These are phyloP conservation scores for Chymomyza amoena DNA, from an alignment of 2,888 invertebrate genomes.

Conservation along the genomic window DNA sequence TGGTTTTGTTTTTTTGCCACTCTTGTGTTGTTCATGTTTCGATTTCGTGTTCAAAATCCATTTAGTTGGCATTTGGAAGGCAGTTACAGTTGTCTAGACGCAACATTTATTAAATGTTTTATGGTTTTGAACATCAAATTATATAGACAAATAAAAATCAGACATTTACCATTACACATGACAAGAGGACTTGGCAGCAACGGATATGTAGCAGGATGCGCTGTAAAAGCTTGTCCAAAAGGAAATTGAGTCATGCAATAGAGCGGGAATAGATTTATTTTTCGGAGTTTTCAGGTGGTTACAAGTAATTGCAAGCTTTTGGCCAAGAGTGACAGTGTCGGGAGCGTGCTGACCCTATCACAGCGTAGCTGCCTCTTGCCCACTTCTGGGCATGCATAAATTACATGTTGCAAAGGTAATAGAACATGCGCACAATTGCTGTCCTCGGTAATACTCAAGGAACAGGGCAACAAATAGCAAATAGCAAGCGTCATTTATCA, in stretches of 20 bases:
- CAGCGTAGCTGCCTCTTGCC: conserved; percentile 37
- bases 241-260: conserved; percentile 35
- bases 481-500: conserved; percentile 69
- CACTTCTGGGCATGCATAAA: conserved; percentile 55
- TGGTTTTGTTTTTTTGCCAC: conserved; percentile 13
- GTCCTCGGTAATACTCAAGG: conserved; percentile 43
- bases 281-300: background rate
- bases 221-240: conserved; percentile 11
- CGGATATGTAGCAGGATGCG: conserved; percentile 44
- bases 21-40: conserved; percentile 30
- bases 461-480: conserved; percentile 40
- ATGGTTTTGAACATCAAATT: conserved; percentile 66
- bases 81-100: conserved; percentile 73
- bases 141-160: conserved; percentile 65
- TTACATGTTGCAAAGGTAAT: conserved; percentile 48
- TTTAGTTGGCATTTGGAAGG: conserved; percentile 71
- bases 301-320: background rate
- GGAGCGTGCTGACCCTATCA: conserved; percentile 43
- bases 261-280: background rate
- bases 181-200: conserved; percentile 1
- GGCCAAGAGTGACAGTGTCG: conserved; percentile 31
- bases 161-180: conserved; percentile 38
- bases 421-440: conserved; percentile 55
- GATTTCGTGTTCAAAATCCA: conserved; percentile 69
- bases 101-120: conserved; percentile 72